Evolutionary conservation across 2,888 invertebrate genomes (phyloP).

Genomic region (Mystacides longicornis): DNA sequence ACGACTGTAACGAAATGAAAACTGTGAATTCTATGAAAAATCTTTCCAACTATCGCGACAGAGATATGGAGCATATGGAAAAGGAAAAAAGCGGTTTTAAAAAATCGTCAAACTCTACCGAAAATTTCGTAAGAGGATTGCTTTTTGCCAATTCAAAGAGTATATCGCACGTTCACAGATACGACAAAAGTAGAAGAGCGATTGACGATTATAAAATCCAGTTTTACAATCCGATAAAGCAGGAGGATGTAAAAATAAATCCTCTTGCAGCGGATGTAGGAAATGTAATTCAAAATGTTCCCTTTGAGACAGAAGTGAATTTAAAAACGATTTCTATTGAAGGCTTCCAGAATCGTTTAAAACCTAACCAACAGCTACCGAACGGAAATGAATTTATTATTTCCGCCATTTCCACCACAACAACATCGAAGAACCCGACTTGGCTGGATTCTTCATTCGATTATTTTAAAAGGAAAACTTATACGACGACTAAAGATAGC

Average conservation of each 20-base stretch:
- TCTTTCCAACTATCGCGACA: slow-evolving; percentile 5
- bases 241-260: slow-evolving; percentile 1
- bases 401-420: neutral
- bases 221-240: neutral
- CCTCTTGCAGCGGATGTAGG: neutral
- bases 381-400: too few relatives aligned
- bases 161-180: slow-evolving; percentile 20
- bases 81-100: slow-evolving; percentile 14
- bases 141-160: slow-evolving; percentile 5
- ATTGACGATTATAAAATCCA: slow-evolving; percentile 10
- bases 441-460: too few relatives aligned
- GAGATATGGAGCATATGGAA: slow-evolving; percentile 23
- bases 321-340: slow-evolving; percentile 16
- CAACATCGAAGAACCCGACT: too few relatives aligned
- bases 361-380: too few relatives aligned
- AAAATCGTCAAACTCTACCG: slow-evolving; percentile 9
- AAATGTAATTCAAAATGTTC: slow-evolving; percentile 7
- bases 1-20: slow-evolving; percentile 23
- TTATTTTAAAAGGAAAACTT: slow-evolving; percentile 12
- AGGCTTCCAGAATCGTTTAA: too few relatives aligned
- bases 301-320: slow-evolving; percentile 14
- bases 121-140: neutral
- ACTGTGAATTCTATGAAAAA: slow-evolving; percentile 3
- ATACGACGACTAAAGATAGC: neutral
- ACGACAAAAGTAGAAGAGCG: slow-evolving; percentile 19